phyloP scores from a whole-genome alignment of 2,113 vertebrate genomes.

The Psephotus haematonotus region DNA sequence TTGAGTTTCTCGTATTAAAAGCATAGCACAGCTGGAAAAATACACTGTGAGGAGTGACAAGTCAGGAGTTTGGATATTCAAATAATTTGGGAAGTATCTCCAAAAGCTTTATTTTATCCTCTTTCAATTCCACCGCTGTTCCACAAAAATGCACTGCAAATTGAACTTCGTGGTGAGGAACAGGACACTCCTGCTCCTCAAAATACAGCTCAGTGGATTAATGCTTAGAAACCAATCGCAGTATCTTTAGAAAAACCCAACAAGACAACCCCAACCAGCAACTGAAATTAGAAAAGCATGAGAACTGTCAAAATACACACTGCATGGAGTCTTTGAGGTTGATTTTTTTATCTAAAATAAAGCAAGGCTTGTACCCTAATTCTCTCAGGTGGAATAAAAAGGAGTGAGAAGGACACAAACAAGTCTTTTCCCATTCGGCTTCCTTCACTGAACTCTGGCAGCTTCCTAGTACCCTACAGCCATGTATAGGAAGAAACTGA shows the following conservation, averaged over 20 bases:
- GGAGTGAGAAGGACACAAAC: background rate
- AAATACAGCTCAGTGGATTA: background rate
- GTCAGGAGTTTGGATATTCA: background rate
- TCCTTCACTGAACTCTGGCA: background rate
- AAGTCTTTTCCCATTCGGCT: background rate
- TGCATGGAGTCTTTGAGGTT: background rate
- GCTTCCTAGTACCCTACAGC: background rate
- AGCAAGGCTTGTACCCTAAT: background rate
- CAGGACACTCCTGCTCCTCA: background rate
- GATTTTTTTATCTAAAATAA: background rate
- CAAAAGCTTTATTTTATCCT: background rate
- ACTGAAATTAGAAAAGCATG: background rate
- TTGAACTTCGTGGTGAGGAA: background rate
- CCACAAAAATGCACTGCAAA: background rate
- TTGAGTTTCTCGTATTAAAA: rapidly evolving
- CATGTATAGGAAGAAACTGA: constrained; percentile 65
- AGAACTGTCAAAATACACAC: background rate
- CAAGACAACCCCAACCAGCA: background rate
- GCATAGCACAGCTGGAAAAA: background rate
- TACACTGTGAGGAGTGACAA: background rate
- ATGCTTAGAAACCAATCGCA: background rate
- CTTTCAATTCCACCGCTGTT: background rate
- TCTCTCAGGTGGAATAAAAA: background rate
- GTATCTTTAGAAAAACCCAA: background rate
- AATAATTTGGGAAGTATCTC: background rate